phyloP scores from a whole-genome alignment of 2,888 invertebrate genomes.

The Dorcus hopei region DNA sequence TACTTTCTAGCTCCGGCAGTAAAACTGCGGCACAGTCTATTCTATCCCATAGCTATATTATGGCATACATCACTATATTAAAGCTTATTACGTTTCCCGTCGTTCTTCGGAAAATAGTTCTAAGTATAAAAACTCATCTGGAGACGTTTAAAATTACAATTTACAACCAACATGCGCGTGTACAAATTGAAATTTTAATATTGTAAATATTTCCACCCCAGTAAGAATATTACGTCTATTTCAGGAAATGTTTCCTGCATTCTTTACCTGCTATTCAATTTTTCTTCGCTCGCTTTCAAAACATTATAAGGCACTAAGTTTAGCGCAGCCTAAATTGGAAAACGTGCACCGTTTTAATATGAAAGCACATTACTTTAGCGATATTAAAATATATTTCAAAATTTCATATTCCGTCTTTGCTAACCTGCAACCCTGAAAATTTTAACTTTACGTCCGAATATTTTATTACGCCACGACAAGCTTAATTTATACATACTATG shows the following conservation, averaged over 20 bases:
- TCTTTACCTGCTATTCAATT: constrained; percentile 25
- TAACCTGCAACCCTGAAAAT: too few relatives aligned
- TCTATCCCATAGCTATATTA: neutral
- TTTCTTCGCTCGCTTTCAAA: constrained; percentile 2
- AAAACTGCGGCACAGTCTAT: constrained; percentile 8
- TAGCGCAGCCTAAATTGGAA: neutral
- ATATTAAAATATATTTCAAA: neutral
- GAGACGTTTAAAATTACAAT: constrained; percentile 30
- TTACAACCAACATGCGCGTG: constrained; percentile 23
- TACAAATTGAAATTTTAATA: constrained; percentile 45
- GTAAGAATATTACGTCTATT: constrained; percentile 38
- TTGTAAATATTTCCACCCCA: constrained; percentile 41
- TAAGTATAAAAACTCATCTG: constrained; percentile 21
- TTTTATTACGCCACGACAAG: too few relatives aligned
- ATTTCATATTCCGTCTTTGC: neutral
- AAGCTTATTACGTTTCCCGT: constrained; percentile 11
- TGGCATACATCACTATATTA: constrained; percentile 16
- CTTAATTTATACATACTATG: too few relatives aligned
- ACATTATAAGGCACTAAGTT: neutral
- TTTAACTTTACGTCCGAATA: too few relatives aligned
- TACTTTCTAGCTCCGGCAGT: neutral
- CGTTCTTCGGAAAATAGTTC: constrained; percentile 13
- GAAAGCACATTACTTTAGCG: neutral
- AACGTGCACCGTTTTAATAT: neutral
- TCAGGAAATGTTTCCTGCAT: constrained; percentile 37